Evolutionary conservation across 2,113 vertebrate species (phyloP).

Genomic region (Leucoraja erinaceus): DNA sequence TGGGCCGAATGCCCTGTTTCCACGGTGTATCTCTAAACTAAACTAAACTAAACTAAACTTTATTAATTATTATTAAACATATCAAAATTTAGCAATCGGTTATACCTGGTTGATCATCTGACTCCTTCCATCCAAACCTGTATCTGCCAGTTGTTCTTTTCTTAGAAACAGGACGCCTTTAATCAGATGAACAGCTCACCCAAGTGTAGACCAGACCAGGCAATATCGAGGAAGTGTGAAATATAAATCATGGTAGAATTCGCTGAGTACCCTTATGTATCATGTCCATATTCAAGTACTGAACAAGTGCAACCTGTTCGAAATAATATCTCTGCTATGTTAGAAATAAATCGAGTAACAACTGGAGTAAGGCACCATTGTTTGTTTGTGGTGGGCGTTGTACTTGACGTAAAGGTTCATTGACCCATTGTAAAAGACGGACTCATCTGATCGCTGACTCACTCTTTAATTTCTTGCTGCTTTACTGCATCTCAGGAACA

Average conservation of each 20-base stretch:
- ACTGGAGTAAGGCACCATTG: background rate
- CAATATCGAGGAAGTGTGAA: background rate
- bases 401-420: background rate
- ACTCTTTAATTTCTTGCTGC: background rate
- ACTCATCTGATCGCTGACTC: constrained; percentile 1
- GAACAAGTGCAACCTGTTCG: background rate
- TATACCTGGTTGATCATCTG: background rate
- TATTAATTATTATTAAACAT: too few relatives aligned
- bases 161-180: background rate
- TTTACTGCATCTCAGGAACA: background rate
- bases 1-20: too few relatives aligned
- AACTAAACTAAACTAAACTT: too few relatives aligned
- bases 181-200: background rate
- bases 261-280: background rate
- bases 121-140: background rate
- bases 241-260: background rate
- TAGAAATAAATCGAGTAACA: background rate
- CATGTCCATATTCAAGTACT: background rate
- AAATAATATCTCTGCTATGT: background rate
- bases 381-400: background rate
- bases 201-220: background rate
- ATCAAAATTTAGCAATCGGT: too few relatives aligned
- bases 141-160: background rate
- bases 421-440: constrained; percentile 26
- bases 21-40: too few relatives aligned